These are phyloP conservation scores for Odontomyia ornata DNA, from an alignment of 2,888 invertebrate genomes.

Conservation along the genomic window DNA sequence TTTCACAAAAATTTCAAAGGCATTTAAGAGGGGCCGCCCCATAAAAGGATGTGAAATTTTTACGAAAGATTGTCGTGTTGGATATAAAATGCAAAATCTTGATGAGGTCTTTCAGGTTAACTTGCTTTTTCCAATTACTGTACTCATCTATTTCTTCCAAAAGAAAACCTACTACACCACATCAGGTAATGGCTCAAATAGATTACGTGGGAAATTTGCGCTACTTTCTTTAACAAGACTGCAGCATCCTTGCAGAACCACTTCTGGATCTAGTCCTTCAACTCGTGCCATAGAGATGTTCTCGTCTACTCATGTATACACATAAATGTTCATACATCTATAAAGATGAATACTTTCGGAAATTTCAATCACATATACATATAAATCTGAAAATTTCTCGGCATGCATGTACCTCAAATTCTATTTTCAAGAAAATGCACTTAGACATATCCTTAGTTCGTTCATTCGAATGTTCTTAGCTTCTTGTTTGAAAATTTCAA, in stretches of 20 bases:
- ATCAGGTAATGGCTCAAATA: constrained; percentile 49
- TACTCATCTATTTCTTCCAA: not conserved
- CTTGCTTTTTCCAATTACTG: not conserved
- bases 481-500: constrained; percentile 40
- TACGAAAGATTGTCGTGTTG: too few relatives aligned
- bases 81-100: too few relatives aligned
- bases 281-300: not conserved
- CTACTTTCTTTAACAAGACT: constrained; percentile 34
- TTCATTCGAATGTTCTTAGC: too few relatives aligned
- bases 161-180: not conserved
- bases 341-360: too few relatives aligned
- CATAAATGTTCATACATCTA: too few relatives aligned
- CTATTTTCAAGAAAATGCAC: constrained; percentile 14
- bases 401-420: not conserved
- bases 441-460: not conserved
- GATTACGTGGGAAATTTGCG: constrained; percentile 51
- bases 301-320: not conserved
- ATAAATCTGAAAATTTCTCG: not conserved
- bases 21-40: too few relatives aligned
- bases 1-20: too few relatives aligned
- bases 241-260: constrained; percentile 10
- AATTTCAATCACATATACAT: too few relatives aligned
- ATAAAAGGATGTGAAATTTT: too few relatives aligned
- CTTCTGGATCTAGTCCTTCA: not conserved
- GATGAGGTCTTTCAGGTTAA: too few relatives aligned